A percentile compares a stretch with the other conserved stretches of the same genome.
These are phyloP conservation scores for Denticeps clupeoides DNA, from an alignment of 2,797 vertebrate genomes.

Conservation along the genomic window DNA sequence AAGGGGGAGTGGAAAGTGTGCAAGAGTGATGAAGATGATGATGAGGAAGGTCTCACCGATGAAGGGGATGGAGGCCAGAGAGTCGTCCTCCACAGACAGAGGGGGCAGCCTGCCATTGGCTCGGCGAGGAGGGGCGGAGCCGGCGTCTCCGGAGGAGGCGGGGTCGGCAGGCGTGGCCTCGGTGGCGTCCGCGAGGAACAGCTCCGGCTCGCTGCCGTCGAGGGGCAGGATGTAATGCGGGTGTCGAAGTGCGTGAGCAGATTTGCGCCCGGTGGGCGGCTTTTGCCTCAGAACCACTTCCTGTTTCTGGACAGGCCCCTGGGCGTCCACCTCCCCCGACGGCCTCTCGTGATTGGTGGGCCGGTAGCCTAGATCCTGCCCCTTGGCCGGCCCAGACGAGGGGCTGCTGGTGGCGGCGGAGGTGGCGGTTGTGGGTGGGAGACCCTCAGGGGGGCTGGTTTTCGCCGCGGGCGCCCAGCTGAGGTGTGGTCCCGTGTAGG, in stretches of 20 bases:
- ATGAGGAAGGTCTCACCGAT: constrained; percentile 70
- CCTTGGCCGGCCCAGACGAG: constrained; percentile 29
- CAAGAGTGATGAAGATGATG: not conserved
- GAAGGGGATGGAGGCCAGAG: constrained; percentile 90
- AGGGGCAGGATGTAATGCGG: constrained; percentile 72
- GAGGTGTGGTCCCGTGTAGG: constrained; percentile 71
- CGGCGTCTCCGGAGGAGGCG: constrained; percentile 21
- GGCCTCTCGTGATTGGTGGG: constrained; percentile 65
- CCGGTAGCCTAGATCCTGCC: constrained; percentile 52
- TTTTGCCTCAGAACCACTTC: constrained; percentile 89
- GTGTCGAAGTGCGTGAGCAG: constrained; percentile 58
- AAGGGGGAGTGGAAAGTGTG: constrained; percentile 1
- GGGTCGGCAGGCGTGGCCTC: constrained; percentile 29
- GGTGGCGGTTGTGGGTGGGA: not conserved
- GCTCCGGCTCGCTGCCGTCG: constrained; percentile 62
- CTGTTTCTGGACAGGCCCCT: constrained; percentile 62
- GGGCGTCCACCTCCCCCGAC: constrained; percentile 44
- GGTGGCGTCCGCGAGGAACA: constrained; percentile 50
- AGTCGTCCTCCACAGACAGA: constrained; percentile 74
- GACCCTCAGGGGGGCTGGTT: constrained; percentile 50
- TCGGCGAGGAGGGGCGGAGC: constrained; percentile 42
- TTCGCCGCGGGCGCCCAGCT: constrained; percentile 59
- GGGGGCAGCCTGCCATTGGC: constrained; percentile 66
- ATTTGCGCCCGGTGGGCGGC: constrained; percentile 78
- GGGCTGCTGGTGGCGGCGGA: constrained; percentile 26